These are phyloP conservation scores for Cinclus cinclus DNA, from an alignment of 2,113 vertebrate species.

Conservation along the genomic window DNA sequence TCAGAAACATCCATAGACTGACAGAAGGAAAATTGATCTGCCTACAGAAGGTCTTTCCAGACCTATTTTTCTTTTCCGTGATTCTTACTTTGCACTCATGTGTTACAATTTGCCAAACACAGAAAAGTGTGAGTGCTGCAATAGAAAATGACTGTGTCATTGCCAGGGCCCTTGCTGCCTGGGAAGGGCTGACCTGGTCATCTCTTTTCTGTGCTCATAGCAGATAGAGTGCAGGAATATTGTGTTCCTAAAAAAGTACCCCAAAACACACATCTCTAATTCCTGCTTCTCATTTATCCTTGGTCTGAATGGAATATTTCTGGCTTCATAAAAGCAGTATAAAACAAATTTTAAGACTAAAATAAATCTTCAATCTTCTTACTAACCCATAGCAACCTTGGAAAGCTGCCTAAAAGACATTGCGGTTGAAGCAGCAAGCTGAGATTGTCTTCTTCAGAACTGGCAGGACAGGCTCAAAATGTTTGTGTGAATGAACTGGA, in stretches of 20 bases:
- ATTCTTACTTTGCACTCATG: not conserved
- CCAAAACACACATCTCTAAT: not conserved
- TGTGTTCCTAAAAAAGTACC: not conserved
- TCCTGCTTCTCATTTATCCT: not conserved
- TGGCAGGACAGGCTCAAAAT: not conserved
- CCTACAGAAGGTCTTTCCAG: not conserved
- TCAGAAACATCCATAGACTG: not conserved
- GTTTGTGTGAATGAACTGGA: not conserved
- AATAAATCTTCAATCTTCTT: not conserved
- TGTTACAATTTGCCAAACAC: not conserved
- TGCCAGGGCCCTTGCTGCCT: not conserved
- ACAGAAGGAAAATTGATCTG: not conserved
- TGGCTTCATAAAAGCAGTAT: not conserved
- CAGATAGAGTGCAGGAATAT: not conserved
- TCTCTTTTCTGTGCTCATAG: not conserved
- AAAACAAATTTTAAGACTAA: not conserved
- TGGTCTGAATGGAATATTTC: not conserved
- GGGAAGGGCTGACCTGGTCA: not conserved
- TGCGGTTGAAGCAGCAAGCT: not conserved
- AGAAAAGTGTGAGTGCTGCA: fast-evolving
- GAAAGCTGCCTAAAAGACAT: not conserved
- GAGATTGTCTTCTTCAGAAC: not conserved
- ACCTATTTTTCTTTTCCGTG: not conserved
- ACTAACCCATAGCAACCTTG: not conserved
- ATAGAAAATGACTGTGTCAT: not conserved